Evolutionary conservation across 64 coral and sea anemone species (phyloP).

Genomic region (Platygyra sinensis): DNA sequence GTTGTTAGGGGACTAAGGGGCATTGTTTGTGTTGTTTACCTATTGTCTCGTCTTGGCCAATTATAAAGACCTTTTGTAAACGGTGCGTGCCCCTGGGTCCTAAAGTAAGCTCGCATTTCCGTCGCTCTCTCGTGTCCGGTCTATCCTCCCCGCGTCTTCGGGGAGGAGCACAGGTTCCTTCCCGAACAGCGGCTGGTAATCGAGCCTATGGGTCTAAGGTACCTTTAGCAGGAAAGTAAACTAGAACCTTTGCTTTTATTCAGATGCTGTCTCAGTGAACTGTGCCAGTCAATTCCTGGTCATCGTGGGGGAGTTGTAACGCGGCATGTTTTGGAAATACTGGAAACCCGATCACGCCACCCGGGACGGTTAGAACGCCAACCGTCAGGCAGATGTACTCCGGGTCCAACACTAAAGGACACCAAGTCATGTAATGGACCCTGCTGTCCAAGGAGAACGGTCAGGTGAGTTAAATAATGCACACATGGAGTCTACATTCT

Average conservation of each 20-base stretch:
- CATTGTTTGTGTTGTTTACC: no score
- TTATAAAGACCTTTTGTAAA: no score
- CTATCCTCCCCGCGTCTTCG: no score
- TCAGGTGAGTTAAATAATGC: not conserved
- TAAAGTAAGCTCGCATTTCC: no score
- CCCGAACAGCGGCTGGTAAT: no score
- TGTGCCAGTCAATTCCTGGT: conserved; percentile 61
- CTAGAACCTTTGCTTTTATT: not conserved
- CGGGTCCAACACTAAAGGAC: conserved; percentile 71
- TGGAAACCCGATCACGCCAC: conserved; percentile 62
- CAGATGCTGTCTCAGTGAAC: conserved; percentile 83
- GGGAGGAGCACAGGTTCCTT: no score
- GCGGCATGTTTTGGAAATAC: conserved; percentile 66
- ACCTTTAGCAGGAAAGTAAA: not conserved
- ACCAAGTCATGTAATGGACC: conserved; percentile 65
- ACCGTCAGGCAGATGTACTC: conserved; percentile 50
- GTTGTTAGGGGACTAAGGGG: no score
- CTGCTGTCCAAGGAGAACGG: conserved; percentile 83
- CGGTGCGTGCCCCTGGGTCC: no score
- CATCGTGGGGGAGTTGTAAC: conserved; percentile 72
- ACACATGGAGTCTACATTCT: no score
- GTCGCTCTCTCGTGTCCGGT: no score
- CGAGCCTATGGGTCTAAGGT: no score
- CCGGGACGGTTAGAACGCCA: conserved; percentile 42
- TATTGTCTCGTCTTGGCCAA: no score